These are phyloP conservation scores for Hydra vulgaris DNA, from an alignment of 30 jellyfish, hydroid and myxozoan species.

Conservation along the genomic window DNA sequence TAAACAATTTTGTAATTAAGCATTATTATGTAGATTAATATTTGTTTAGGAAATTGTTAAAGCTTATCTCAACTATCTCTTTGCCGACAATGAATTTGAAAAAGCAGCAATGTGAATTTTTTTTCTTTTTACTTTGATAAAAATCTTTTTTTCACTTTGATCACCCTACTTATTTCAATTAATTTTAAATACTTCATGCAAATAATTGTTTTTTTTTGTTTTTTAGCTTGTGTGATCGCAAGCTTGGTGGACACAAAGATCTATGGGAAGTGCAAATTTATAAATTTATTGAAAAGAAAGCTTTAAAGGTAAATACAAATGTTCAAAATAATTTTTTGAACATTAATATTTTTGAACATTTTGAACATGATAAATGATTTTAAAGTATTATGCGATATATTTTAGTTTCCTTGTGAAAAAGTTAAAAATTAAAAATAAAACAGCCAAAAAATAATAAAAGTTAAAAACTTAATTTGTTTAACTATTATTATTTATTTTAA, in stretches of 20 bases:
- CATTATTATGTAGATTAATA: neutral
- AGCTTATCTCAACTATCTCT: conserved; percentile 55
- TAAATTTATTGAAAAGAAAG: conserved; percentile 56
- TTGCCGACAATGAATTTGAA: conserved; percentile 37
- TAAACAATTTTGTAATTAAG: no score
- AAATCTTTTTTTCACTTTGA: neutral
- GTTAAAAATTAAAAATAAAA: no score
- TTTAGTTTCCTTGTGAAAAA: no score
- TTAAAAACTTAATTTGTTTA: no score
- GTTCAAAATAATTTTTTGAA: no score
- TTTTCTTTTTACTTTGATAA: no score
- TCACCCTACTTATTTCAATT: no score
- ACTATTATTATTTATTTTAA: no score
- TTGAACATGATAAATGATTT: no score
- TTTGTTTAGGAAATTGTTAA: conserved; percentile 47
- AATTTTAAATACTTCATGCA: neutral
- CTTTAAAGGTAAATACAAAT: conserved; percentile 38
- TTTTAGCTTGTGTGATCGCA: conserved; percentile 52
- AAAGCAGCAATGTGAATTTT: conserved; percentile 83
- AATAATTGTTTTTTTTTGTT: no score
- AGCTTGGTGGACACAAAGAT: conserved; percentile 53
- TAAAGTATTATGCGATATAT: no score
- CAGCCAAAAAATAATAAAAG: no score
- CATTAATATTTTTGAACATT: neutral
- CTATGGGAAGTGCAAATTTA: conserved; percentile 89